Conservation (phyloP, 1,140 invertebrate genomes). For the Arion vulgaris region DNA sequence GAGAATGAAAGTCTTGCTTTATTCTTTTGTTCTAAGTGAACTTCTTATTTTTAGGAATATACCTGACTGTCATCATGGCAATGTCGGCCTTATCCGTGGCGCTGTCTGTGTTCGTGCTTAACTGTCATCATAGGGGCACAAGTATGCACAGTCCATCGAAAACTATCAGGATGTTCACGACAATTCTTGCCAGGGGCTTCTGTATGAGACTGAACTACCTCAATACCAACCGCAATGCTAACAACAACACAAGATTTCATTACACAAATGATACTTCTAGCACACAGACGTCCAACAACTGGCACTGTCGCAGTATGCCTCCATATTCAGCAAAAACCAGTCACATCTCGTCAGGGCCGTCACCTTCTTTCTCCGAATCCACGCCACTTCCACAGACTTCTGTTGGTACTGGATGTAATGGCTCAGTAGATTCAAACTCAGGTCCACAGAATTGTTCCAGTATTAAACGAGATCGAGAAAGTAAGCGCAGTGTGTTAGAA, state of each 20-base stretch:
- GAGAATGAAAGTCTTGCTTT: background rate
- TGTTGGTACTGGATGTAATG: background rate
- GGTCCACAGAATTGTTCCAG: background rate
- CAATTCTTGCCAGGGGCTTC: slow-evolving; percentile 45
- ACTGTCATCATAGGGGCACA: slow-evolving; percentile 67
- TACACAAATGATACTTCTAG: background rate
- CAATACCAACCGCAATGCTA: background rate
- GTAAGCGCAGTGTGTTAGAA: slow-evolving; percentile 44
- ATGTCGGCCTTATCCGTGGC: slow-evolving; percentile 72
- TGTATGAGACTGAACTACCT: slow-evolving; percentile 52
- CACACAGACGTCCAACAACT: background rate
- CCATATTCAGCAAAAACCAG: background rate
- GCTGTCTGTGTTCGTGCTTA: slow-evolving; percentile 71
- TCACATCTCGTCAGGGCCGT: background rate
- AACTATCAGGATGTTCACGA: slow-evolving; percentile 50
- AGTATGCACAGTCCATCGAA: slow-evolving; percentile 56
- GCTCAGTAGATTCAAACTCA: background rate
- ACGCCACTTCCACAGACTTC: background rate
- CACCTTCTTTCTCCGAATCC: background rate
- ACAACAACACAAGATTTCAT: slow-evolving; percentile 4
- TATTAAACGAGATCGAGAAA: background rate
- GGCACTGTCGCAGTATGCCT: slow-evolving; percentile 11
- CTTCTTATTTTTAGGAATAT: slow-evolving; percentile 67
- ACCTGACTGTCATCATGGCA: slow-evolving; percentile 72
- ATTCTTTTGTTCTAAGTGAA: no score